Conservation (phyloP, 2,888 invertebrate species). For the Tetragonisca angustula region DNA sequence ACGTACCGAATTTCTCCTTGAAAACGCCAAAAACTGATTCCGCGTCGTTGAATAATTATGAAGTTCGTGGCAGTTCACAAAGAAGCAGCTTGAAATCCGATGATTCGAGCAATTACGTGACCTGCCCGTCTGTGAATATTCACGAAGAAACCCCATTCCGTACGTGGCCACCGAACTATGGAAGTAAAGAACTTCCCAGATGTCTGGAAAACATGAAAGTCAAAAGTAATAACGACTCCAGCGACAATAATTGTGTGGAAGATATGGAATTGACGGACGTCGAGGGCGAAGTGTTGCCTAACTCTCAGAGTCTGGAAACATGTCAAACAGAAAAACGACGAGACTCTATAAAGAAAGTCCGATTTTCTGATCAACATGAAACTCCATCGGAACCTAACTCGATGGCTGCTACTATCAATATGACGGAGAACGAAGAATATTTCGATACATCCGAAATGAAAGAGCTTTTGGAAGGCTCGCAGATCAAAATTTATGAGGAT, state of each 20-base stretch:
- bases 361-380: slow-evolving; percentile 74
- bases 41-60: slow-evolving; percentile 14
- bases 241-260: slow-evolving; percentile 21
- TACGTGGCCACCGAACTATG: slow-evolving; percentile 30
- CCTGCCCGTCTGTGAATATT: slow-evolving; percentile 21
- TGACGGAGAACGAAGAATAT: slow-evolving; percentile 67
- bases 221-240: slow-evolving; percentile 27
- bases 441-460: slow-evolving; percentile 61
- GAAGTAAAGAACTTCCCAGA: slow-evolving; percentile 17
- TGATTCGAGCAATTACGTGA: slow-evolving; percentile 44
- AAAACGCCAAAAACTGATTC: slow-evolving; percentile 72
- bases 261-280: slow-evolving; percentile 59
- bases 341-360: slow-evolving; percentile 71
- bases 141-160: slow-evolving; percentile 57
- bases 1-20: slow-evolving; percentile 64
- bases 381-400: background rate
- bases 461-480: slow-evolving; percentile 15
- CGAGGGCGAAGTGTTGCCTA: slow-evolving; percentile 10
- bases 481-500: slow-evolving; percentile 43
- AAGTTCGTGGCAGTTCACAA: background rate
- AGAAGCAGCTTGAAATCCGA: background rate
- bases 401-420: slow-evolving; percentile 5
- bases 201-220: slow-evolving; percentile 59
- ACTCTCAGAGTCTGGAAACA: slow-evolving; percentile 7
- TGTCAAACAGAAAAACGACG: slow-evolving; percentile 30